Evolutionary conservation across 2,797 vertebrate genomes (phyloP).

Genomic region (Amblyopsis hoosieri): DNA sequence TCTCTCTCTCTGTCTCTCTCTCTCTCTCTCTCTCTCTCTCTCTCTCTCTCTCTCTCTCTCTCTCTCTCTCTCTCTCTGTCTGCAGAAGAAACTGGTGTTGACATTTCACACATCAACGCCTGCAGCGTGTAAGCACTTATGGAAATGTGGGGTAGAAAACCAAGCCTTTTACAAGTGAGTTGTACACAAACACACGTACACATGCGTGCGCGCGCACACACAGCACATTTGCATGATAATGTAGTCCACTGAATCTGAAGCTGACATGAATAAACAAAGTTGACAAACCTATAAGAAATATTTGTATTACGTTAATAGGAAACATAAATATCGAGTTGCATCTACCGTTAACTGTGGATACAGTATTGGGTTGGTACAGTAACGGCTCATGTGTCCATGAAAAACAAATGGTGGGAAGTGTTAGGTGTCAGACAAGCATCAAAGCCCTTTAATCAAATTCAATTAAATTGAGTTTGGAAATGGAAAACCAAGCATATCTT

Average conservation of each 20-base stretch:
- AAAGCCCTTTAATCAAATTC: conserved; percentile 63
- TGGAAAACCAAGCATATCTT: conserved; percentile 51
- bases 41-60: conserved; percentile 4
- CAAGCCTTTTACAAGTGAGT: conserved; percentile 99
- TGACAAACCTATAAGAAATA: too few relatives aligned
- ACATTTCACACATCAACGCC: conserved; percentile 97
- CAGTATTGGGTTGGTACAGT: conserved; percentile 32
- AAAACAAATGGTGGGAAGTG: conserved; percentile 39
- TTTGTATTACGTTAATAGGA: too few relatives aligned
- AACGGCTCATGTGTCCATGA: conserved; percentile 44
- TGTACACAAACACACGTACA: conserved; percentile 9
- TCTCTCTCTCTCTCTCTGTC: conserved; percentile 62
- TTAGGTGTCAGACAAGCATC: conserved; percentile 60
- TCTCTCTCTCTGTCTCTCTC: conserved; percentile 1
- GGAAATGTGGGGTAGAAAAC: conserved; percentile 98
- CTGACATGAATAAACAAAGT: too few relatives aligned
- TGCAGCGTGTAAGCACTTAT: conserved; percentile 97
- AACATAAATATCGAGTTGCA: conserved; percentile 1
- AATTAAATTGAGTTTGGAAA: conserved; percentile 68
- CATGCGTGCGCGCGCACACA: not conserved
- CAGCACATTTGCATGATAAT: not conserved
- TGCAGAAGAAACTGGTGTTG: conserved; percentile 93
- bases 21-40: conserved; percentile 2
- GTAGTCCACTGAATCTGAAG: too few relatives aligned
- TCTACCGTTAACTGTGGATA: not conserved